Conservation (phyloP, 2,113 vertebrate genomes). For the Passer montanus region DNA sequence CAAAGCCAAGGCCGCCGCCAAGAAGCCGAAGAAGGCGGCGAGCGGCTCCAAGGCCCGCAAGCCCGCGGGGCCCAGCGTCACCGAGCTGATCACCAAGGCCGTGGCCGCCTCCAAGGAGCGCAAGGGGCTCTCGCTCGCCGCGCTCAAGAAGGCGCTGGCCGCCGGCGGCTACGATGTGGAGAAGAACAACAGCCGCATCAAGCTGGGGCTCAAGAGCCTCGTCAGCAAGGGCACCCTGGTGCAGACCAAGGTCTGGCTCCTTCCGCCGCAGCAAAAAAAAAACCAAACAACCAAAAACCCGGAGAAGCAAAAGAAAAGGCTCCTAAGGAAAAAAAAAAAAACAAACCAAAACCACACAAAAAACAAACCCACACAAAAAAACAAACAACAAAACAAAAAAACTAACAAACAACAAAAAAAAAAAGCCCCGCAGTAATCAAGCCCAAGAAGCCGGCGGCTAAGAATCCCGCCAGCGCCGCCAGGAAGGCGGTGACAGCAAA, state of each 20-base stretch:
- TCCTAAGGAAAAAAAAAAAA: background rate
- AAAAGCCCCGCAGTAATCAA: accelerated
- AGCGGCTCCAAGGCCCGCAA: background rate
- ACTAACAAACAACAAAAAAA: background rate
- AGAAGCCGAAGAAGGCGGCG: background rate
- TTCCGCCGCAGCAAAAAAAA: background rate
- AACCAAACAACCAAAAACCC: background rate
- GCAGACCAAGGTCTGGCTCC: constrained; percentile 17
- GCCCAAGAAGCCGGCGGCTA: background rate
- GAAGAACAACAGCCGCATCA: constrained; percentile 79
- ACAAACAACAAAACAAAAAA: no score
- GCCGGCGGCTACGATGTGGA: constrained; percentile 82
- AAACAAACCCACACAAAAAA: no score
- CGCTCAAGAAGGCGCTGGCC: constrained; percentile 79
- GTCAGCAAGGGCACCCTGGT: constrained; percentile 72
- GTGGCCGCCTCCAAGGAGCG: constrained; percentile 77
- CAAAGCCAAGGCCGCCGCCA: background rate
- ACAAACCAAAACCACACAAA: no score
- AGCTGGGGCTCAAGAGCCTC: constrained; percentile 66
- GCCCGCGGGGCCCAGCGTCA: constrained; percentile 45
- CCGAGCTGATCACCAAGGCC: constrained; percentile 79
- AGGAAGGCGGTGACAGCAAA: background rate
- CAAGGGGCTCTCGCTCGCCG: constrained; percentile 73
- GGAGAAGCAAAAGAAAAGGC: accelerated
- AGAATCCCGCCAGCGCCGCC: background rate